Conservation (phyloP, 2,888 invertebrate genomes). For the Melanargia galathea region DNA sequence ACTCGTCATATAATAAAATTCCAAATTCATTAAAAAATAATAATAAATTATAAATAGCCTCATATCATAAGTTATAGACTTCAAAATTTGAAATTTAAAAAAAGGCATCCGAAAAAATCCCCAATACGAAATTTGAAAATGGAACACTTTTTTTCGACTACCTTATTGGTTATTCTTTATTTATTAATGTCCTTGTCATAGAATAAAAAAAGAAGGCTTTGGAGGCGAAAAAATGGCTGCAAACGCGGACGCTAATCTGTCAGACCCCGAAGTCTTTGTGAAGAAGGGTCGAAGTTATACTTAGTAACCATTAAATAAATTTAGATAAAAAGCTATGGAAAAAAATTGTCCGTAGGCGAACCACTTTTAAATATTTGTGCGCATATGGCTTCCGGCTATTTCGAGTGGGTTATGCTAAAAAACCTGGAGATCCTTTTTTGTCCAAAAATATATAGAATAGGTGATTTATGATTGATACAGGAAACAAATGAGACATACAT, state of each 20-base stretch:
- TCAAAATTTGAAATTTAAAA: slow-evolving; percentile 14
- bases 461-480: slow-evolving; percentile 56
- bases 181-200: slow-evolving; percentile 74
- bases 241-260: slow-evolving; percentile 76
- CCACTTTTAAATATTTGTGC: slow-evolving; percentile 80
- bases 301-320: slow-evolving; percentile 81
- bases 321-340: slow-evolving; percentile 60
- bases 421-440: slow-evolving; percentile 59
- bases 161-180: slow-evolving; percentile 71
- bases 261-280: slow-evolving; percentile 67
- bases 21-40: not conserved
- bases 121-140: slow-evolving; percentile 58
- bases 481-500: slow-evolving; percentile 38
- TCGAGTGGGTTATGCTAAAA: slow-evolving; percentile 80
- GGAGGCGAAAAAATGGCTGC: slow-evolving; percentile 66
- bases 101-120: slow-evolving; percentile 16
- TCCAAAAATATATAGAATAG: slow-evolving; percentile 45
- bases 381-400: slow-evolving; percentile 80
- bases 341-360: slow-evolving; percentile 68
- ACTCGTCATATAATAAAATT: not conserved
- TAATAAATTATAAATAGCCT: not conserved
- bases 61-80: not conserved
- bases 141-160: slow-evolving; percentile 51
- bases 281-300: slow-evolving; percentile 72
- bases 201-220: slow-evolving; percentile 58